Conservation (phyloP, 2,888 invertebrate genomes). For the Agriotes lineatus region DNA sequence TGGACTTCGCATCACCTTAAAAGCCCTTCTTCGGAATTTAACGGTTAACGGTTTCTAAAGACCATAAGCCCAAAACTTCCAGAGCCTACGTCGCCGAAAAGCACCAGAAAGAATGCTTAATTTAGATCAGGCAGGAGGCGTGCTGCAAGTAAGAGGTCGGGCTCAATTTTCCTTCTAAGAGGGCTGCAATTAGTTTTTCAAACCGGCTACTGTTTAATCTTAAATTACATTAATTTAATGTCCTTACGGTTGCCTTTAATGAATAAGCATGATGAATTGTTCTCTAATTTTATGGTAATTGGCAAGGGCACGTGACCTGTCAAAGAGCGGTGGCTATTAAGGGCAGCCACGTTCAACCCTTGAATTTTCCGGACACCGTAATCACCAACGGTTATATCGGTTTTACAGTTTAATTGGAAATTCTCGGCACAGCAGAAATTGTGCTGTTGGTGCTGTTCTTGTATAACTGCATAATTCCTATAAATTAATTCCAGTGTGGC, state of each 20-base stretch:
- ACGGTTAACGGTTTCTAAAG: too few species aligned
- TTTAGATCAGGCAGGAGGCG: too few species aligned
- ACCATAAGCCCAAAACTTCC: too few species aligned
- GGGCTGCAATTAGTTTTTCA: constrained; percentile 22
- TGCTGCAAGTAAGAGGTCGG: not conserved
- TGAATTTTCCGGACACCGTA: constrained; percentile 37
- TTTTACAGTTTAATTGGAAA: constrained; percentile 38
- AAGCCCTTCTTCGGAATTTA: too few species aligned
- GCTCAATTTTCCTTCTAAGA: not conserved
- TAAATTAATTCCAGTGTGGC: constrained; percentile 7
- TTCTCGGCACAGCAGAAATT: constrained; percentile 31
- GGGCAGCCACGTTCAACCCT: constrained; percentile 37
- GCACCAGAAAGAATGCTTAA: too few species aligned
- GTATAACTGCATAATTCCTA: constrained; percentile 13
- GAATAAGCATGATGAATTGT: constrained; percentile 36
- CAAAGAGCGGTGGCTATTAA: constrained; percentile 38
- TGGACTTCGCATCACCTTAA: too few species aligned
- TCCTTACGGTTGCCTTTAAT: constrained; percentile 31
- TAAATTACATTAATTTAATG: constrained; percentile 33
- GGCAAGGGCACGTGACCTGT: constrained; percentile 37
- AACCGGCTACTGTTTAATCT: constrained; percentile 20
- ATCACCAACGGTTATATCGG: constrained; percentile 35
- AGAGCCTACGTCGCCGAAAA: too few species aligned
- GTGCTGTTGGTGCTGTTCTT: constrained; percentile 19
- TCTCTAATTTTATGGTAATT: constrained; percentile 37